These are phyloP conservation scores for Macroglossus sobrinus DNA, from an alignment of 2,113 vertebrate species.

Conservation along the genomic window DNA sequence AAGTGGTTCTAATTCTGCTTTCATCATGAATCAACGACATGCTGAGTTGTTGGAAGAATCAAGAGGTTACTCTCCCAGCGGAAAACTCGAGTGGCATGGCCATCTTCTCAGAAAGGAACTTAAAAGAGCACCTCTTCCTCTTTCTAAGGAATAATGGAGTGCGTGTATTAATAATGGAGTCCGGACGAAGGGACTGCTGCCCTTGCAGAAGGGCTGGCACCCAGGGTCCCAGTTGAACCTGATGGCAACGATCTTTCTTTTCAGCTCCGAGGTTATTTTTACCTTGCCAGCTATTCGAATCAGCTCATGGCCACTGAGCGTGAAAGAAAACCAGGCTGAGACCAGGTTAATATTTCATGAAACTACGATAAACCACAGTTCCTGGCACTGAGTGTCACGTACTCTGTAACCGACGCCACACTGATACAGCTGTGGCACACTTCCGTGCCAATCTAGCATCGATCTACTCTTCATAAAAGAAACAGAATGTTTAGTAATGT, in stretches of 20 bases:
- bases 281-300: slow-evolving; percentile 57
- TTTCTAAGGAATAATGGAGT: background rate
- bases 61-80: background rate
- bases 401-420: background rate
- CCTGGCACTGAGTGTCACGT: background rate
- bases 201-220: background rate
- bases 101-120: slow-evolving; percentile 30
- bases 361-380: background rate
- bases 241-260: slow-evolving; percentile 3
- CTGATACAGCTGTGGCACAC: background rate
- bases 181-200: background rate
- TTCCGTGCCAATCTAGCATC: background rate
- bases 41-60: background rate
- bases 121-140: background rate
- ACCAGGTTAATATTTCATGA: slow-evolving; percentile 62
- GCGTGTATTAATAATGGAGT: background rate
- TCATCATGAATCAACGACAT: slow-evolving; percentile 27
- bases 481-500: background rate
- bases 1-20: slow-evolving; percentile 14
- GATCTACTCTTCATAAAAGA: background rate
- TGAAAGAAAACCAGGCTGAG: slow-evolving; percentile 53
- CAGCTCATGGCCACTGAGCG: background rate
- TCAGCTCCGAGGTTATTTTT: slow-evolving; percentile 61
- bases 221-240: background rate
- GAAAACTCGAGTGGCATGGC: background rate